Base-by-base conservation (phyloP, 2,113 vertebrate genomes). In the Polyodon spathula region DNA sequence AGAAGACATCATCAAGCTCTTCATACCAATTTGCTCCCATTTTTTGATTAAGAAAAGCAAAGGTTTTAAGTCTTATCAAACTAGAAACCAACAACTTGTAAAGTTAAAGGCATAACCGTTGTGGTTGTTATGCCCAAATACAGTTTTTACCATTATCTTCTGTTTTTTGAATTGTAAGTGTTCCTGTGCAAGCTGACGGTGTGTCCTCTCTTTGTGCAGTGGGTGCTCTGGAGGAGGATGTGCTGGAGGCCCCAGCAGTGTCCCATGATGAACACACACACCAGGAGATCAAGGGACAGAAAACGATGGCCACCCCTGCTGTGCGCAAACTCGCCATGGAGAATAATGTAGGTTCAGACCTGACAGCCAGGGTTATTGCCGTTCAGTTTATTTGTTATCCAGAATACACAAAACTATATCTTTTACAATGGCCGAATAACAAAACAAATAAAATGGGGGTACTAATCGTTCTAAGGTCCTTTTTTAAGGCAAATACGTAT, bases 321-420 rank as follows among this genome's bases (percentile, higher is more conserved):
- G 96, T 98, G 43, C 84, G 96, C 44, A 90, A 93, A 37, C 86
- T 98, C 8, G 95, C 95, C 64, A 94, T 97, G 87, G 96, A 98
- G 79, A 98, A 97, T 81, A 98, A 95, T 16, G 95, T 97, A 61
- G 66, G 92, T 82, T n/a, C 40, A 48, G 6, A 11, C 52, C 8
- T 46, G 17, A 39, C 12, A n/a, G 41, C 27, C 41, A n/a, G 14
- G 52, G n/a, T 27, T 27, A 27, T 27, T 27, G 27, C 27, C 27
- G 27, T 27, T 27, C 27, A 27, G 3, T 27, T 27, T 27, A 27
- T 27, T 27, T 27, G 27, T 27, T 27, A 12, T 17, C n/a, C 6
- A 11, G 10, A 14, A 17, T 5, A 37, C 16, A 63, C 37, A 58
- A n/a, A 27, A 3, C 27, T 27, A 27, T 27, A 27, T 27, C 27